Evolutionary conservation across 1,140 invertebrate genomes (phyloP), one percentile per base, ranked within the genome.

Genomic region (Sesamia nonagrioides): DNA sequence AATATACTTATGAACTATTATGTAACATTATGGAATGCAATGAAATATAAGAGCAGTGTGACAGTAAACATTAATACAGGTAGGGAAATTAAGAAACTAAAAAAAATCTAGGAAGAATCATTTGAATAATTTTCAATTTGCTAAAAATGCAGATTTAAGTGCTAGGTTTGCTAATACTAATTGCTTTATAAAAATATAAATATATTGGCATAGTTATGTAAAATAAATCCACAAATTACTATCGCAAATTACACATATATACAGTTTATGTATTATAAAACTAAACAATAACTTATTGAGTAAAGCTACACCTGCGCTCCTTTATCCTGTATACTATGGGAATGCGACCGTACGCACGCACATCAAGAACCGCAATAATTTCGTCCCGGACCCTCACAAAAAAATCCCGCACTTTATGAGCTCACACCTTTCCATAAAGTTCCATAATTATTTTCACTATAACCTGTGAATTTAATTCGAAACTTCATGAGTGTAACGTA

Each of bases 271-370:
- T 9, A 40, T 2, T 40, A 40, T 40, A 40, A 73, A 27, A 66
- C 66, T 71, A 74, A 78, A 72, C 66, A 73, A 73, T 61, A 61
- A n/a, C 37, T 35, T 40, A 48, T 18, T 13, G 69, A 92, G 91
- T 94, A 82, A 94, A 92, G 91, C 90, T 94, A 92, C 91, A 79
- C 84, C 82, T 82, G 61, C 81, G 75, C 42, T 80, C 82, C 85
- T 86, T 84, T 86, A 87, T 90, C 88, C 89, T 89, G 86, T 88
- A 79, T 82, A 79, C 83, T 89, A 92, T 92, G 91, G 88, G 89
- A 93, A 92, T 92, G 87, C 82, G 84, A 80, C 83, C 84, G 83
- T 84, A 80, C 71, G 80, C 86, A 84, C 82, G 85, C 75, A 73
- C 88, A 92, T 89, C 80, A 90, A 86, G 76, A 74, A 85, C 82